Evolutionary conservation across 2,797 vertebrate genomes (phyloP), one percentile per base, ranked within the genome.

Genomic region (Cuculus canorus): DNA sequence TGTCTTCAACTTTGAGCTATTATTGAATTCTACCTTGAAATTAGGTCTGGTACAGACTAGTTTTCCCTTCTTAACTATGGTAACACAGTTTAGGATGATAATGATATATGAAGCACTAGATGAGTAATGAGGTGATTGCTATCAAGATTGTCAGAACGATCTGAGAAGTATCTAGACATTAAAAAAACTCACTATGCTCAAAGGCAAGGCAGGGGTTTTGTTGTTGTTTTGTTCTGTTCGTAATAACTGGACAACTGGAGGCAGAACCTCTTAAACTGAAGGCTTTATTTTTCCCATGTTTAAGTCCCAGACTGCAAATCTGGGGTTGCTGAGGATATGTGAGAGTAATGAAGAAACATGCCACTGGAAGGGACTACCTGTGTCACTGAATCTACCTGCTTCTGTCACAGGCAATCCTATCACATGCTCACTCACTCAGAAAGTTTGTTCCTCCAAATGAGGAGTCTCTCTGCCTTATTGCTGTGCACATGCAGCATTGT

Each of bases 211-310:
- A 39, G 73, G 13, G 16, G 0, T 30, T 66, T 47, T 92, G 15
- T 48, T 63, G 19, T 30, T 76, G 9, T 69, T 64, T 57, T 66
- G 32, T 56, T 81, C 54, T 50, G 15, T 23, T 86, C 47, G 89
- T 82, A 82, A 39, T 60, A 60, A 59, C 11, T 47, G 23, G 65
- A 41, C 65, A 73, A 70, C 19, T 64, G 56, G 41, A 86, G 41
- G 57, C n/a, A 75, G 53, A 70, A 17, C 19, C 28, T 89, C 39
- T 86, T 64, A 19, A 70, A 52, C 17, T 3, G 3, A 48, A 68
- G 3, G 5, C 17, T 71, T 88, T 3, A 0, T 4, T 81, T 94
- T 80, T 63, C 9, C 39, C 5, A 0, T 33, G 27, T 18, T 68
- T 13, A 88, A 76, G 28, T 37, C 37, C n/a, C 39, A 78, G 48